Evolutionary conservation across 1,140 invertebrate genomes (phyloP).

Genomic region (Rhopalosiphum maidis): DNA sequence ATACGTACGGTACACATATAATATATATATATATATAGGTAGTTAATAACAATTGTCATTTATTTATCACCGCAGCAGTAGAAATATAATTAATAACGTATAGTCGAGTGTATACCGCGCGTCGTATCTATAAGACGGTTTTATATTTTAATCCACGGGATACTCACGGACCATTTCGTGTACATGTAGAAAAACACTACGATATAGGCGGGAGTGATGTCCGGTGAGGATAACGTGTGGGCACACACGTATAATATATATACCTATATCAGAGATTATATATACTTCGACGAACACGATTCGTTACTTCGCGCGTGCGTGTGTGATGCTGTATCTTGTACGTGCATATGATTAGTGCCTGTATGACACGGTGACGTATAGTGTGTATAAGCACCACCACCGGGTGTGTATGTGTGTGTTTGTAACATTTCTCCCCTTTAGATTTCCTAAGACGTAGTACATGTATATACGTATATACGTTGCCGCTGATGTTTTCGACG

Average conservation of each 20-base stretch:
- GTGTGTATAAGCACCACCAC: not conserved
- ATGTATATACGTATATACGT: not conserved
- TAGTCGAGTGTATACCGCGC: not conserved
- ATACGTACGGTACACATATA: not conserved
- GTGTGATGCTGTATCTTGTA: not conserved
- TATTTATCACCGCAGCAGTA: slow-evolving; percentile 25
- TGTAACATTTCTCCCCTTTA: too few species aligned
- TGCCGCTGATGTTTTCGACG: not conserved
- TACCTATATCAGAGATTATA: not conserved
- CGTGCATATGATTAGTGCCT: slow-evolving; percentile 36
- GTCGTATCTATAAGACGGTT: not conserved
- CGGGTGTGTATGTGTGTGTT: not conserved
- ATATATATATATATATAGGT: not conserved
- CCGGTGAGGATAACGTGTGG: slow-evolving; percentile 34
- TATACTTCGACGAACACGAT: slow-evolving; percentile 23
- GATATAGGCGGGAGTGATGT: not conserved
- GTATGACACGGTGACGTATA: slow-evolving; percentile 24
- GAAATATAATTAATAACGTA: slow-evolving; percentile 33
- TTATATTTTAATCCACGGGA: slow-evolving; percentile 25
- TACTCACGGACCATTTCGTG: not conserved
- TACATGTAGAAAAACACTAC: not conserved
- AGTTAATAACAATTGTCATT: slow-evolving; percentile 27
- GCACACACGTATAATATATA: not conserved
- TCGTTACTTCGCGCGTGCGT: slow-evolving; percentile 30
- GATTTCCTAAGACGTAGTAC: not conserved